phyloP scores from a whole-genome alignment of 2,113 vertebrate genomes.

The Cyanocitta stelleri region DNA sequence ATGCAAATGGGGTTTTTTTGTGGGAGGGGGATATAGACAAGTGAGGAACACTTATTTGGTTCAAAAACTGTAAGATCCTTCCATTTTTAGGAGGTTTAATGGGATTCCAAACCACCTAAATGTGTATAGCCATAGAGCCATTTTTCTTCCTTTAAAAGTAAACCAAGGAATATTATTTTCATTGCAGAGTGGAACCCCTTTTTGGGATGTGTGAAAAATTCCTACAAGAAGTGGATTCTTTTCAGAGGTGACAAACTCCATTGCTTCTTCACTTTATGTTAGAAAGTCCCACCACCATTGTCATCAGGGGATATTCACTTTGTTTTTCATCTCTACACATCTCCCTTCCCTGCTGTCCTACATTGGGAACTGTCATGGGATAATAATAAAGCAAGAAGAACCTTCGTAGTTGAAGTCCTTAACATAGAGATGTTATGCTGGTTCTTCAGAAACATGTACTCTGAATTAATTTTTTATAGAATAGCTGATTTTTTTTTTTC shows the following conservation, averaged over 20 bases:
- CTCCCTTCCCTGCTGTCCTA: not conserved
- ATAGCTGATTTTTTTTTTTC: slow-evolving; percentile 16
- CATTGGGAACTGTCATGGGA: not conserved
- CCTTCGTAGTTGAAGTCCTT: slow-evolving; percentile 3
- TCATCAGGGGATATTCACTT: not conserved
- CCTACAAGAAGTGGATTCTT: slow-evolving; percentile 89
- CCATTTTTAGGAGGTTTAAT: not conserved
- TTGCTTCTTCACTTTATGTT: not conserved
- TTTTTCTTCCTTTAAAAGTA: not conserved
- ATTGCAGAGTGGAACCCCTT: slow-evolving; percentile 82
- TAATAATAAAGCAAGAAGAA: not conserved
- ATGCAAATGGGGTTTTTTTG: not conserved
- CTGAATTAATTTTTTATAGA: slow-evolving; percentile 45
- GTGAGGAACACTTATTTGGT: not conserved
- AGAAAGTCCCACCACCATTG: not conserved
- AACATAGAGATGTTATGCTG: slow-evolving; percentile 15
- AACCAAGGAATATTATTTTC: not conserved
- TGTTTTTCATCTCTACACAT: not conserved
- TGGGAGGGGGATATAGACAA: not conserved
- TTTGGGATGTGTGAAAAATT: slow-evolving; percentile 90
- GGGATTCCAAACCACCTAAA: not conserved
- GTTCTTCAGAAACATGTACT: slow-evolving; percentile 52
- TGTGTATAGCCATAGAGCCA: not conserved
- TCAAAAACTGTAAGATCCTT: not conserved
- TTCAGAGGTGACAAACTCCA: slow-evolving; percentile 82